These are phyloP conservation scores for Raphicerus campestris DNA, from an alignment of 2,113 vertebrate genomes.

Conservation along the genomic window DNA sequence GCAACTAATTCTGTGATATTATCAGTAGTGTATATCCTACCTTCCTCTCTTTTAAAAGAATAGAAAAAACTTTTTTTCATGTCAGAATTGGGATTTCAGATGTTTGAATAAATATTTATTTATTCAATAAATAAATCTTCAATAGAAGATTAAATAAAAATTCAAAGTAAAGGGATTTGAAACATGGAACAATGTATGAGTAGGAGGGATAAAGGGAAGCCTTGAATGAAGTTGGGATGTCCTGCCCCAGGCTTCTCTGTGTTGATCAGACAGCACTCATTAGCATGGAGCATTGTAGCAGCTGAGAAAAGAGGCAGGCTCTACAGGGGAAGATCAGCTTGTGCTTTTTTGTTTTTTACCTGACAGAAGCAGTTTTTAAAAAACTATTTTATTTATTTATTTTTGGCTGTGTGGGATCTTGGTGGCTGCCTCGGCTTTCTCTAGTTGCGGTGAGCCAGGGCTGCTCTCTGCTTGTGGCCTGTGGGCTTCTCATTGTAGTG, in stretches of 20 bases:
- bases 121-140: too few relatives aligned
- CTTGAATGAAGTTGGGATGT: neutral
- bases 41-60: neutral
- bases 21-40: neutral
- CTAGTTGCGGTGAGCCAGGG: neutral
- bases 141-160: neutral
- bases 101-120: neutral
- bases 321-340: neutral
- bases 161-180: neutral
- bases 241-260: neutral
- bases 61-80: neutral
- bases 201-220: neutral
- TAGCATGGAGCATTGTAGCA: neutral
- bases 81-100: neutral
- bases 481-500: neutral
- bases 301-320: neutral
- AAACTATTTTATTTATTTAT: neutral
- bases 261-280: neutral
- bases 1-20: neutral
- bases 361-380: neutral
- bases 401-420: neutral
- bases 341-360: neutral
- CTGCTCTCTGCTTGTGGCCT: neutral
- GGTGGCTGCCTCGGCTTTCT: neutral
- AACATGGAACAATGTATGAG: neutral